These are phyloP conservation scores for Temnopleurus reevesii DNA, from an alignment of 53 echinoderm and acorn worm genomes.

Conservation along the genomic window DNA sequence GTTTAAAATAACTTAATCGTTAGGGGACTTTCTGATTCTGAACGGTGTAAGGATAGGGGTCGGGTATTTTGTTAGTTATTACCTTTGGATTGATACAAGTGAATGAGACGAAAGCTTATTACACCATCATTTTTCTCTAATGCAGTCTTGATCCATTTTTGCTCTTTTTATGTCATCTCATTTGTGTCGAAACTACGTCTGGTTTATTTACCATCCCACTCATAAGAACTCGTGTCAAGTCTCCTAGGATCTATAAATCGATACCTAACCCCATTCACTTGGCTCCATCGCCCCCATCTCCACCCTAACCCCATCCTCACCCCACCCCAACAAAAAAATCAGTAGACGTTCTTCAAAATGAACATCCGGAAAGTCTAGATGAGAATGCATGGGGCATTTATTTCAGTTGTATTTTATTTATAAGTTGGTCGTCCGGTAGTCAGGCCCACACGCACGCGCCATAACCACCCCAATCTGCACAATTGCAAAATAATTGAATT, in stretches of 20 bases:
- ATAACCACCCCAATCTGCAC: not conserved
- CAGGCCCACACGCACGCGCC: not conserved
- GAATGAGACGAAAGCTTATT: too few relatives aligned
- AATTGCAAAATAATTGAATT: slow-evolving; percentile 39
- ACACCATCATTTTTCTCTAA: too few relatives aligned
- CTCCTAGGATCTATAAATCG: slow-evolving; percentile 23
- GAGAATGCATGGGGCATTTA: slow-evolving; percentile 20
- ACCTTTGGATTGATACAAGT: too few relatives aligned
- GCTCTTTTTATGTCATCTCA: too few relatives aligned
- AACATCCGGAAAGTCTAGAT: not conserved
- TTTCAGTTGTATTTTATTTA: not conserved
- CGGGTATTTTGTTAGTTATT: too few relatives aligned
- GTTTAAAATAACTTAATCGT: too few relatives aligned
- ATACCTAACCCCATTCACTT: slow-evolving; percentile 5
- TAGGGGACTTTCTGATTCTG: too few relatives aligned
- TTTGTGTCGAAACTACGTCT: not conserved
- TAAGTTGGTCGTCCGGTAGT: too few relatives aligned
- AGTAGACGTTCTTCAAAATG: not conserved
- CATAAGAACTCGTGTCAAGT: slow-evolving; percentile 1
- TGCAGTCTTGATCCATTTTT: too few relatives aligned
- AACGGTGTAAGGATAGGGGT: too few relatives aligned
- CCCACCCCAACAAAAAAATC: too few relatives aligned
- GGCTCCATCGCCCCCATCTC: not conserved
- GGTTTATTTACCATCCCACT: not conserved
- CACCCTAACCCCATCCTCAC: not conserved